Conservation (phyloP, 23 tunicate genomes). For the Corella eumyota region DNA sequence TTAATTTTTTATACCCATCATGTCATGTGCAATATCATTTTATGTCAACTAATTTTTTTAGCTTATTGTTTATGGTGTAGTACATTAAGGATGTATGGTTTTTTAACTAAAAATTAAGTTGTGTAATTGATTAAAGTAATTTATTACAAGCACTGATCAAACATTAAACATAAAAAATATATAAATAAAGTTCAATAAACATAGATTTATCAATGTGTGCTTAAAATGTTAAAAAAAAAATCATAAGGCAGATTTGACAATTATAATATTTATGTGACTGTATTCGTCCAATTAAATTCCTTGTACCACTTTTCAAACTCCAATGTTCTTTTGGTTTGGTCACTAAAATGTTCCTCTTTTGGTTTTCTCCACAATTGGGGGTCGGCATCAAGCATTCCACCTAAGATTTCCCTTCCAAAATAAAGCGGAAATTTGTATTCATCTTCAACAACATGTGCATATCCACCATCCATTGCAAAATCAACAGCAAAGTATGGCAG, state of each 20-base stretch:
- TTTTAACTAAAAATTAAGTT: no score
- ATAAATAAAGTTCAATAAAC: no score
- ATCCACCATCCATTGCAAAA: conserved; percentile 92
- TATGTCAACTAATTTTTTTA: no score
- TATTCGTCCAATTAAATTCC: conserved; percentile 30
- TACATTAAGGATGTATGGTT: no score
- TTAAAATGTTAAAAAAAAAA: no score
- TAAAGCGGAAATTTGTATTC: conserved; percentile 55
- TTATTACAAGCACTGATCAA: no score
- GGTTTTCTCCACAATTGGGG: conserved; percentile 85
- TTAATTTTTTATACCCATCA: conserved; percentile 9
- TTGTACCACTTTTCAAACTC: conserved; percentile 60
- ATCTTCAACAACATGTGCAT: conserved; percentile 94
- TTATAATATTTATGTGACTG: neutral
- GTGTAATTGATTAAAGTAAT: no score
- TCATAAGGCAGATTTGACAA: no score
- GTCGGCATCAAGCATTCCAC: conserved; percentile 82
- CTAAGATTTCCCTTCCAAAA: conserved; percentile 87
- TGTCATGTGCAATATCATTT: neutral
- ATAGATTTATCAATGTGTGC: no score
- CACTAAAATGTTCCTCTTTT: conserved; percentile 55
- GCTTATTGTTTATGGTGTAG: no score
- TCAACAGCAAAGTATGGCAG: conserved; percentile 88
- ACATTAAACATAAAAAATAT: no score
- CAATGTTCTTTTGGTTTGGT: conserved; percentile 71